Conservation (phyloP, 2,888 invertebrate species). For the Invenusta paracnida region DNA sequence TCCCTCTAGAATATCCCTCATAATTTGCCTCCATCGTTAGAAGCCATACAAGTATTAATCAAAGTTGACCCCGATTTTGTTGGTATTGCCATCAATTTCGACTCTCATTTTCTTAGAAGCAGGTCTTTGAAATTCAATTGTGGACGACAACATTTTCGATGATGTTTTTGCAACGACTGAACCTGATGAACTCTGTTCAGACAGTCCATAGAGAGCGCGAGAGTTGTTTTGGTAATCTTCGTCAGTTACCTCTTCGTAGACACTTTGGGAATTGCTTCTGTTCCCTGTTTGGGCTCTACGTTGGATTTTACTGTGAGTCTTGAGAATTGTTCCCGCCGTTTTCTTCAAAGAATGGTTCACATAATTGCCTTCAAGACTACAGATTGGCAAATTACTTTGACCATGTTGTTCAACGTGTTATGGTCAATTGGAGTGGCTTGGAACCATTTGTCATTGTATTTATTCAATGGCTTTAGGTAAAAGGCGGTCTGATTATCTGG, state of each 20-base stretch:
- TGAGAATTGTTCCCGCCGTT: conserved; percentile 20
- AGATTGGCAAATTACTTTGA: conserved; percentile 21
- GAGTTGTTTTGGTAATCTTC: conserved; percentile 14
- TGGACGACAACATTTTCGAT: neutral
- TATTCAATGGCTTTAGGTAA: conserved; percentile 20
- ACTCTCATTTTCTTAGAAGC: conserved; percentile 21
- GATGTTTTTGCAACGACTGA: conserved; percentile 25
- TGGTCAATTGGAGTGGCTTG: conserved; percentile 21
- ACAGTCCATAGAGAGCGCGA: conserved; percentile 28
- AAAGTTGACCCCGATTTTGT: conserved; percentile 21
- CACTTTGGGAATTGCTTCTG: conserved; percentile 8
- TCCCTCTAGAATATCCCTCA: conserved; percentile 12
- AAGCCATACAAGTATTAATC: conserved; percentile 23
- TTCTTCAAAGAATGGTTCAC: conserved; percentile 29
- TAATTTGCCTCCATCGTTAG: conserved; percentile 23
- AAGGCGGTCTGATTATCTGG: neutral
- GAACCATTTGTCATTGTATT: conserved; percentile 23
- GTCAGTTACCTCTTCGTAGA: conserved; percentile 31
- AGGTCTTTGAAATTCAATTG: conserved; percentile 26
- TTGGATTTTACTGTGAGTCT: conserved; percentile 19
- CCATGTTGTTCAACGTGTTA: conserved; percentile 12
- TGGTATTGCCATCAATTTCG: conserved; percentile 22
- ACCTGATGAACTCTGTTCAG: conserved; percentile 25
- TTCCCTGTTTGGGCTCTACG: conserved; percentile 6
- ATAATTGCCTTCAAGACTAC: conserved; percentile 23